Evolutionary conservation across 2,797 vertebrate species (phyloP).

Genomic region (Sandelia bainsii): DNA sequence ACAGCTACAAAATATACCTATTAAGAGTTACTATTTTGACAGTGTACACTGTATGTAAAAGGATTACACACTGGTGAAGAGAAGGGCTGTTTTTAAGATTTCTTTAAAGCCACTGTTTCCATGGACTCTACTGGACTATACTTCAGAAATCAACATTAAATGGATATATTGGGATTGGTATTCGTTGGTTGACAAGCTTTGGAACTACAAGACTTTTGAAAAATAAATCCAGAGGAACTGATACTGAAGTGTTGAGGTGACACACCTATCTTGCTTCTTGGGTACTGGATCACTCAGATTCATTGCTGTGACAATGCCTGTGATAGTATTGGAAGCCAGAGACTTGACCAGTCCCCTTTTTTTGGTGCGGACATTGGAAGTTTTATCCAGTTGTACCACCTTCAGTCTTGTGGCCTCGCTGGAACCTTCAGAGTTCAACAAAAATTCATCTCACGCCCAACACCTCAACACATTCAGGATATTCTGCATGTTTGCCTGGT

Average conservation of each 20-base stretch:
- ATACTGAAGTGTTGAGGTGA: conserved; percentile 4
- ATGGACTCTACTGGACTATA: conserved; percentile 31
- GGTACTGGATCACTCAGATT: conserved; percentile 14
- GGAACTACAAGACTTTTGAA: not conserved
- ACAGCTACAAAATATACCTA: conserved; percentile 32
- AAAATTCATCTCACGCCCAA: accelerated
- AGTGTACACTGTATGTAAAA: conserved; percentile 4
- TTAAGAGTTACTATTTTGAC: conserved; percentile 48
- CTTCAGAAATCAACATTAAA: not conserved
- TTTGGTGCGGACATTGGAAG: conserved; percentile 73
- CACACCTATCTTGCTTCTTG: conserved; percentile 5
- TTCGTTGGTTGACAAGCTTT: not conserved
- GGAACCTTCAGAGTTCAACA: not conserved
- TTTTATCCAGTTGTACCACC: conserved; percentile 75
- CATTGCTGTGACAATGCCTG: conserved; percentile 74
- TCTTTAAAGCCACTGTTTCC: conserved; percentile 7
- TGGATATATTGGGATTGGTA: conserved; percentile 5
- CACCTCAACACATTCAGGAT: conserved; percentile 28
- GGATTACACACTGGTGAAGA: conserved; percentile 2
- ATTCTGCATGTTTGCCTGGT: conserved; percentile 85
- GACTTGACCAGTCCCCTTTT: conserved; percentile 82
- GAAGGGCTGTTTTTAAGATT: not conserved
- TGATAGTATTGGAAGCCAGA: conserved; percentile 80
- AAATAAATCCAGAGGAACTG: conserved; percentile 1
- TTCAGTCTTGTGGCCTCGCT: conserved; percentile 79